phyloP scores from a whole-genome alignment of 2,888 invertebrate species.

The Apodemia duryi region DNA sequence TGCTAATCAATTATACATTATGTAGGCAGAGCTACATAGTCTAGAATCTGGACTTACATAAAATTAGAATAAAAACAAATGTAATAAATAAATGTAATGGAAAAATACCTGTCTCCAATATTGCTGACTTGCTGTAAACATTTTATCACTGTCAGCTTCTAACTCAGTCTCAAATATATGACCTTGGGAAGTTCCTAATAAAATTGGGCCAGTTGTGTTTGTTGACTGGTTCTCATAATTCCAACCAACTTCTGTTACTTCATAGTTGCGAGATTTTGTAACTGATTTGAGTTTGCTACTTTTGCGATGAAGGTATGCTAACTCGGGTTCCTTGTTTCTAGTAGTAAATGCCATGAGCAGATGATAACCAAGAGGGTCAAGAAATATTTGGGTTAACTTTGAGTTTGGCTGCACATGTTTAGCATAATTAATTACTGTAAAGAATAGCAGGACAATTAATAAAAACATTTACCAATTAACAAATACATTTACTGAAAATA shows the following conservation, averaged over 20 bases:
- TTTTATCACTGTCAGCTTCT: constrained; percentile 88
- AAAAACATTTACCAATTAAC: background rate
- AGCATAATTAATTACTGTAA: constrained; percentile 85
- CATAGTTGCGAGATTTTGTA: constrained; percentile 84
- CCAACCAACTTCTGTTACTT: constrained; percentile 95
- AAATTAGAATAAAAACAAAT: constrained; percentile 23
- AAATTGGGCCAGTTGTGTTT: constrained; percentile 87
- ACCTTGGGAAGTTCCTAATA: constrained; percentile 94
- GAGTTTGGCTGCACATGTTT: constrained; percentile 80
- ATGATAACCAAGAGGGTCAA: constrained; percentile 94
- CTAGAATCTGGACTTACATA: too few species aligned
- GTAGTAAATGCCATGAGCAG: constrained; percentile 86
- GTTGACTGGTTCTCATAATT: constrained; percentile 86
- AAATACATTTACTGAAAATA: too few species aligned
- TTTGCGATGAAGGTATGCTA: constrained; percentile 89
- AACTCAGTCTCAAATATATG: constrained; percentile 94
- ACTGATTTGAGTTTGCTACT: constrained; percentile 85
- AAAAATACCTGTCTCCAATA: constrained; percentile 89
- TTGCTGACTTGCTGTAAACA: constrained; percentile 87
- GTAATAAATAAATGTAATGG: background rate
- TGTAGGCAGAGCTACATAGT: too few species aligned
- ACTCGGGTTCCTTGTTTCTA: constrained; percentile 83
- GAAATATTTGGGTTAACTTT: constrained; percentile 83
- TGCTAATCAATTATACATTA: too few species aligned
- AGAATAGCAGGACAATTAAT: background rate